These are phyloP conservation scores for Salticus scenicus DNA, from an alignment of 2,888 invertebrate species.

Conservation along the genomic window DNA sequence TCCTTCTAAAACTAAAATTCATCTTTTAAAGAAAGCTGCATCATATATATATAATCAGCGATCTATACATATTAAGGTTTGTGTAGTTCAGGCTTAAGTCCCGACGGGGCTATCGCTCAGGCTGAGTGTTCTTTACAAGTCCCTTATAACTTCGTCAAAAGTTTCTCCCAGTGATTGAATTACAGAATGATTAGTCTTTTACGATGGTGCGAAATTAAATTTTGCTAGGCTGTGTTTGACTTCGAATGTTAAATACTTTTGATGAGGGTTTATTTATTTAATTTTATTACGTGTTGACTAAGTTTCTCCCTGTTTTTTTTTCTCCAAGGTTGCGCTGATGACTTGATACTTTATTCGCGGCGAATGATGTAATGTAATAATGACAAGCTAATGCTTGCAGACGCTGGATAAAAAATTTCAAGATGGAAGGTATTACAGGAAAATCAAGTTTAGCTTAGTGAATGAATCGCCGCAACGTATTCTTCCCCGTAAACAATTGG, in stretches of 20 bases:
- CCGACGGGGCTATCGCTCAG: slow-evolving; percentile 63
- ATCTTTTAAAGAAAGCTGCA: slow-evolving; percentile 64
- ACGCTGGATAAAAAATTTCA: background rate
- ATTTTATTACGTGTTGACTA: slow-evolving; percentile 32
- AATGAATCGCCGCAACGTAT: background rate
- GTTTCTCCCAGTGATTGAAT: slow-evolving; percentile 67
- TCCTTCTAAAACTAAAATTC: slow-evolving; percentile 62
- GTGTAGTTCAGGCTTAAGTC: slow-evolving; percentile 17
- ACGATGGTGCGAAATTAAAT: slow-evolving; percentile 56
- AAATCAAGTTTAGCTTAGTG: background rate
- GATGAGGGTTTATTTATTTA: slow-evolving; percentile 65
- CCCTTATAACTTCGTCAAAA: slow-evolving; percentile 66
- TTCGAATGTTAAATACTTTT: slow-evolving; percentile 68
- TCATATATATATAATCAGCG: slow-evolving; percentile 20
- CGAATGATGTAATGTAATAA: background rate
- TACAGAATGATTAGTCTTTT: slow-evolving; percentile 65
- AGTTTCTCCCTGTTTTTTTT: background rate
- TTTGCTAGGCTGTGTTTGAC: slow-evolving; percentile 60
- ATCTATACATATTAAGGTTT: slow-evolving; percentile 63
- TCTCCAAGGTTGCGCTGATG: background rate
- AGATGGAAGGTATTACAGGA: background rate
- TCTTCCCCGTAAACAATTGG: background rate
- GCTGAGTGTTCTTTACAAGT: slow-evolving; percentile 39
- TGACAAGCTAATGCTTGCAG: background rate
- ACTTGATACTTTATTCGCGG: background rate